Evolutionary conservation across 2,113 vertebrate species (phyloP).

Genomic region (Benitochromis conjunctus): DNA sequence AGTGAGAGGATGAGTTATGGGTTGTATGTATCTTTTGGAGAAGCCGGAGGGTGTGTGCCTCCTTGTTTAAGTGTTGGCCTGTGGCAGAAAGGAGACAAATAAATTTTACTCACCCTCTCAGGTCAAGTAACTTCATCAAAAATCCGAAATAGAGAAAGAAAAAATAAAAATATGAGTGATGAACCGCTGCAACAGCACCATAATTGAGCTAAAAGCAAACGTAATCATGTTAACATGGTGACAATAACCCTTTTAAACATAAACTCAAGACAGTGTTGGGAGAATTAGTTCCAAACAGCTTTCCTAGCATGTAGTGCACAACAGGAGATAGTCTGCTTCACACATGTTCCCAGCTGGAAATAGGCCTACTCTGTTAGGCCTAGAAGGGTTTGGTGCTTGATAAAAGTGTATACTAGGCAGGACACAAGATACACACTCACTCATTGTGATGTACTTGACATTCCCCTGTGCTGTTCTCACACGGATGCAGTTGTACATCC

Average conservation of each 20-base stretch:
- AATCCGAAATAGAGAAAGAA: not conserved
- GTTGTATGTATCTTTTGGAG: constrained; percentile 15
- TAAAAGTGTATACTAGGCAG: not conserved
- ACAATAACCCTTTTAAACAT: not conserved
- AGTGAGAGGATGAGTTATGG: constrained; percentile 23
- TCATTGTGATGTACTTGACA: not conserved
- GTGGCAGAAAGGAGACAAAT: not conserved
- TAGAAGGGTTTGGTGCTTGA: not conserved
- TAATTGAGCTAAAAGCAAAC: not conserved
- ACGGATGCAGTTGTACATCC: not conserved
- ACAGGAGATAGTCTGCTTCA: not conserved
- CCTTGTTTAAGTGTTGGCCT: not conserved
- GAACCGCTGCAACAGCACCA: not conserved
- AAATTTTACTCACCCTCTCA: not conserved
- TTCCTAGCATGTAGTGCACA: not conserved
- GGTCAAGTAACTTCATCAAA: not conserved
- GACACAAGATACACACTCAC: not conserved
- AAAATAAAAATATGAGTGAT: not conserved
- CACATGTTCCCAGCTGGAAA: not conserved
- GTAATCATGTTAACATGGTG: not conserved
- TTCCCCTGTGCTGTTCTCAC: not conserved
- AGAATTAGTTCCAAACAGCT: not conserved
- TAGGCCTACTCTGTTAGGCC: not conserved
- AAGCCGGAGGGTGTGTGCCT: not conserved
- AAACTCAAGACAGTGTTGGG: not conserved